phyloP scores from a whole-genome alignment of 2,113 vertebrate species.

The Ciconia maguari region DNA sequence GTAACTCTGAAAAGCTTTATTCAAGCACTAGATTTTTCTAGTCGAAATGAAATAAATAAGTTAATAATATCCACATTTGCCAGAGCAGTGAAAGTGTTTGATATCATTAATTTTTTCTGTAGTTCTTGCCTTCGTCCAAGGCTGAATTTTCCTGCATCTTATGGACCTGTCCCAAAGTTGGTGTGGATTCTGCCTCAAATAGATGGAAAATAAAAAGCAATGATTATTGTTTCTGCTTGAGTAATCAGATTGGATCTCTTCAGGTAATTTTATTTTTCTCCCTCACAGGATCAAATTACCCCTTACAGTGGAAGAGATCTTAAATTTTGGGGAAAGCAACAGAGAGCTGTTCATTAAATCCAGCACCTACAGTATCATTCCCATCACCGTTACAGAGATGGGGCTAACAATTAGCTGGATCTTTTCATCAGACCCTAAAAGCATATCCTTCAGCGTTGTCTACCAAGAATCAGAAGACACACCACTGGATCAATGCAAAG shows the following conservation, averaged over 20 bases:
- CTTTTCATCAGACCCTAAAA: conserved; percentile 94
- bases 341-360: conserved; percentile 92
- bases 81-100: neutral
- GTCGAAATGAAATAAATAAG: neutral
- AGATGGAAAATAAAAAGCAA: neutral
- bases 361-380: conserved; percentile 88
- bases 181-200: neutral
- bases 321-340: conserved; percentile 80
- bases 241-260: neutral
- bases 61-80: neutral
- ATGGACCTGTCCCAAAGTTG: neutral
- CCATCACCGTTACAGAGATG: conserved; percentile 74
- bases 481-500: conserved; percentile 88
- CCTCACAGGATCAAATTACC: conserved; percentile 76
- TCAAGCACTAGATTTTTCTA: neutral
- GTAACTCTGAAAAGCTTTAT: neutral
- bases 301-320: conserved; percentile 83
- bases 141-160: neutral
- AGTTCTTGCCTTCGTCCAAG: neutral
- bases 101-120: neutral
- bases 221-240: neutral
- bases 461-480: conserved; percentile 81
- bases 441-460: conserved; percentile 91
- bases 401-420: conserved; percentile 90
- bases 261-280: neutral